Percentiles rank a stretch among this genome's conserved stretches.
These are phyloP conservation scores for Pomacea canaliculata DNA, from an alignment of 2,888 invertebrate species.

Conservation along the genomic window DNA sequence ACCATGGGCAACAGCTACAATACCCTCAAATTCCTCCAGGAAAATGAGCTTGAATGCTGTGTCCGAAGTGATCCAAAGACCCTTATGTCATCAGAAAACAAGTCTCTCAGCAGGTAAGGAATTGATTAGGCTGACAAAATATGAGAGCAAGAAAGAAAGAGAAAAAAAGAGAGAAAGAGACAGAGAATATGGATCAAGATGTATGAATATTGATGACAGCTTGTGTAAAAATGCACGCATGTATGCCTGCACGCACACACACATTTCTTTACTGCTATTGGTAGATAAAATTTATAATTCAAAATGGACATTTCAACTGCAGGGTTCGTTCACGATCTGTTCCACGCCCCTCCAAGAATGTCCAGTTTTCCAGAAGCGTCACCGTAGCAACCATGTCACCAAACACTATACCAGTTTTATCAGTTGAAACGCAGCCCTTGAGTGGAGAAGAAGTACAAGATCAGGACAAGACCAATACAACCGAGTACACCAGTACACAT, in stretches of 20 bases:
- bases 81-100: conserved; percentile 63
- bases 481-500: conserved; percentile 54
- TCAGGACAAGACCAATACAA: conserved; percentile 36
- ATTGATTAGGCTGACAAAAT: neutral
- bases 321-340: conserved; percentile 32
- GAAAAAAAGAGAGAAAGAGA: too few species aligned
- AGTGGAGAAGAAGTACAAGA: conserved; percentile 1
- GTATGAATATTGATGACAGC: too few species aligned
- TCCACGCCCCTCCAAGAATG: conserved; percentile 41
- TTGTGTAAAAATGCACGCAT: too few species aligned
- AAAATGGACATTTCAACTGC: neutral
- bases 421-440: conserved; percentile 41
- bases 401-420: conserved; percentile 36
- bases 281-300: too few species aligned
- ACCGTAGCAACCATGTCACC: conserved; percentile 54
- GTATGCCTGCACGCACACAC: too few species aligned
- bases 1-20: conserved; percentile 62
- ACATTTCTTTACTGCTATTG: too few species aligned
- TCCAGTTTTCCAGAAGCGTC: conserved; percentile 56
- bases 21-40: conserved; percentile 65
- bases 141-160: too few species aligned
- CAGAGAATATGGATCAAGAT: too few species aligned
- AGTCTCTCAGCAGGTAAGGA: conserved; percentile 48
- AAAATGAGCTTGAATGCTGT: conserved; percentile 50
- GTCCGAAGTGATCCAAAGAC: conserved; percentile 58